Evolutionary conservation across 2,888 invertebrate genomes (phyloP), one percentile per base, ranked within the genome.

Genomic region (Calephelis perditalis): DNA sequence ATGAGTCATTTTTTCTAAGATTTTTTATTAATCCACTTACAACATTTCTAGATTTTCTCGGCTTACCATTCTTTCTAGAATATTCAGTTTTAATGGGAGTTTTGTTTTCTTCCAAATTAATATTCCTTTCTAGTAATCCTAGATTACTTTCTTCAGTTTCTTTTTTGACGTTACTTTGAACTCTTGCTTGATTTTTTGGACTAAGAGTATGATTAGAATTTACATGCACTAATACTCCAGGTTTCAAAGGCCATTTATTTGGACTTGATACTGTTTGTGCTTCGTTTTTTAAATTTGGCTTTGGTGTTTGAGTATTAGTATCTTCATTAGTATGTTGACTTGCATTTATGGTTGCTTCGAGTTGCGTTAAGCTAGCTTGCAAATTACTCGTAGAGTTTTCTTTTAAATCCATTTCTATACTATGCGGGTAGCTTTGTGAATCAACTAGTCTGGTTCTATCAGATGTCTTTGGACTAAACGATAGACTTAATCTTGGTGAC

Each of bases 151-250:
- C 76, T 65, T 76, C 70, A 65, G 70, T 67, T 54, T 69, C 63
- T 37, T 65, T 63, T 58, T 70, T 77, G 54, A 62, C 64, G 11
- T 52, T 52, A 58, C 71, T 77, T 71, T 81, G 81, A 46, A 87
- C 73, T 73, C 83, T 77, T 5, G 86, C 83, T 75, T 88, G 90
- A 69, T 91, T 91, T 71, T 91, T 91, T 43, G 93, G 92, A 70
- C 93, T 92, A 12, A 93, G 75, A 70, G 95, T 95, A 80, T 96
- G 95, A 79, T 95, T 94, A 62, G 96, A 95, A 86, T 96, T 96
- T 36, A 97, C 95, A 79, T 97, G 97, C 57, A 97, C 95, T 74
- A 97, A 91, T 60, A 97, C 96, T 59, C 97, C 97, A 3, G 97
- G 97, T 75, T 96, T 95, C 64, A 97, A 84, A 8, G 97, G 97